These are phyloP conservation scores for Chaitophorus viminalis DNA, from an alignment of 2,888 invertebrate species.

Conservation along the genomic window DNA sequence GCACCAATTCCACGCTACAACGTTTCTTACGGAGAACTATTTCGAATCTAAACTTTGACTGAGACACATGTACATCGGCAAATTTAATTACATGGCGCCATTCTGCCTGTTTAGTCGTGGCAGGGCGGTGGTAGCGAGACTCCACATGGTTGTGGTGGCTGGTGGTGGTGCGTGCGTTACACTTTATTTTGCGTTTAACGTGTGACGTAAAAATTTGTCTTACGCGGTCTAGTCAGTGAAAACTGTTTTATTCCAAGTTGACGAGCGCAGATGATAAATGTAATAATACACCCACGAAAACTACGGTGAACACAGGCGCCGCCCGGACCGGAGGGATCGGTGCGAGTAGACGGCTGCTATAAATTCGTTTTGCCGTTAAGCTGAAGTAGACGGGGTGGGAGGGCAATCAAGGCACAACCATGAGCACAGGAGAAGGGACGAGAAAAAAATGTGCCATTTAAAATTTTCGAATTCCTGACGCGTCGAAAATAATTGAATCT, in stretches of 20 bases:
- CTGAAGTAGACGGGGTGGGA: no score
- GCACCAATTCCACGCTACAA: not conserved
- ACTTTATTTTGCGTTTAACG: conserved; percentile 3
- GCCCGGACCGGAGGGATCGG: no score
- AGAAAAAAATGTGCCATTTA: conserved; percentile 28
- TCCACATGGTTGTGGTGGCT: no score
- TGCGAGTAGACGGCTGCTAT: not conserved
- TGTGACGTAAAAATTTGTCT: not conserved
- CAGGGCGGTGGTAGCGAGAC: no score
- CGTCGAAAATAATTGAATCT: conserved; percentile 41
- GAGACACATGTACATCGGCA: not conserved
- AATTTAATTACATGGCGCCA: conserved; percentile 18
- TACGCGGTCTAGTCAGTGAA: no score
- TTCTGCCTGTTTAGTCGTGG: not conserved
- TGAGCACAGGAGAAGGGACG: not conserved
- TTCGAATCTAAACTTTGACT: conserved; percentile 13
- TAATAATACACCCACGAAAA: no score
- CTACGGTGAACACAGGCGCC: no score
- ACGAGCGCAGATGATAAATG: no score
- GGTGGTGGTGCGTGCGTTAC: not conserved
- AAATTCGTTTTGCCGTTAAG: not conserved
- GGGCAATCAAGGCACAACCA: not conserved
- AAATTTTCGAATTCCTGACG: conserved; percentile 24
- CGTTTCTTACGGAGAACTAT: not conserved
- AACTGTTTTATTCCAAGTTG: no score